phyloP scores from a whole-genome alignment of 2,888 invertebrate genomes.

The Platycheirus rosarum region DNA sequence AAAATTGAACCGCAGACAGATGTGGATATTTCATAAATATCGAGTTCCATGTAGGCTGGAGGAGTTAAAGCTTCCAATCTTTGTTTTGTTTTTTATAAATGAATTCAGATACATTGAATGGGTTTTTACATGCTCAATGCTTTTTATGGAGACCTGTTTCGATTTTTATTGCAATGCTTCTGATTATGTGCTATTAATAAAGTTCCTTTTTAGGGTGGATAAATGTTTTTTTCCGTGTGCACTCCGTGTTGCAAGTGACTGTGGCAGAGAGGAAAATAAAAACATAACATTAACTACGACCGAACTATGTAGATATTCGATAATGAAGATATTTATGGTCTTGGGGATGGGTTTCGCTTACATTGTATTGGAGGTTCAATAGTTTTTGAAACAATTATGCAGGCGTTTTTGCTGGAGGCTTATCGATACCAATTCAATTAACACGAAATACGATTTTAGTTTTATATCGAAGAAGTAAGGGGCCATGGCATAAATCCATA shows the following conservation, averaged over 20 bases:
- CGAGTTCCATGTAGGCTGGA: constrained; percentile 17
- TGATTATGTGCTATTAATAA: constrained; percentile 63
- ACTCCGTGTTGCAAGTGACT: background rate
- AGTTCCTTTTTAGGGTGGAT: constrained; percentile 21
- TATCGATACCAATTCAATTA: too few relatives aligned
- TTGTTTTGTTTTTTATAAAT: constrained; percentile 49
- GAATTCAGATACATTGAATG: constrained; percentile 41
- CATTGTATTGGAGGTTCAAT: too few relatives aligned
- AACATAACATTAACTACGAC: too few relatives aligned
- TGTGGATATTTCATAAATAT: constrained; percentile 59
- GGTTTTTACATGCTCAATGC: constrained; percentile 50
- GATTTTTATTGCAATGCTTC: constrained; percentile 69
- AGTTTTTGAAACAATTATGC: too few relatives aligned
- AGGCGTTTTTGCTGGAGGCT: too few relatives aligned
- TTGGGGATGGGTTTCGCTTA: too few relatives aligned
- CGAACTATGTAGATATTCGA: too few relatives aligned
- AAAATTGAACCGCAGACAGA: constrained; percentile 67
- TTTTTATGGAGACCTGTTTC: constrained; percentile 57
- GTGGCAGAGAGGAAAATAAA: too few relatives aligned
- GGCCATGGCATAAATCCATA: too few relatives aligned
- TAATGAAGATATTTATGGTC: too few relatives aligned
- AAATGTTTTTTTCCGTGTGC: constrained; percentile 13
- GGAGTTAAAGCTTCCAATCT: constrained; percentile 60
- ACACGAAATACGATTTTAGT: too few relatives aligned
- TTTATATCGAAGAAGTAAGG: too few relatives aligned